Evolutionary conservation across 2,113 vertebrate species (phyloP).

Genomic region (Pleuronectes platessa): DNA sequence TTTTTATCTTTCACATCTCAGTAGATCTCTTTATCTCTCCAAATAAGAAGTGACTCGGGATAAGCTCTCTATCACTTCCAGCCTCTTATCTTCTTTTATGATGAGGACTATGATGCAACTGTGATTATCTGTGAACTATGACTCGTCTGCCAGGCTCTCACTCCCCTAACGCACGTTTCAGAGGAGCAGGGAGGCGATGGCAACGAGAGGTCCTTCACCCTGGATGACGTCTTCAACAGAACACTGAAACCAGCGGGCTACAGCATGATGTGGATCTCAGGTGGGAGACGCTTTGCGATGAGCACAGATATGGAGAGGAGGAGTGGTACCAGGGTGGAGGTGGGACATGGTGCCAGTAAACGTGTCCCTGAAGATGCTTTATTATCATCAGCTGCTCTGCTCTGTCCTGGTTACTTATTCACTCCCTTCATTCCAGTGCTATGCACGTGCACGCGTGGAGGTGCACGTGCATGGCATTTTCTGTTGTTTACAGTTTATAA

Average conservation of each 20-base stretch:
- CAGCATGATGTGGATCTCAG: conserved; percentile 93
- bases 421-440: not conserved
- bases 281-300: conserved; percentile 65
- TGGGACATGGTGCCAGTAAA: not conserved
- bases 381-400: not conserved
- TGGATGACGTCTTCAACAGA: conserved; percentile 90
- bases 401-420: conserved; percentile 31
- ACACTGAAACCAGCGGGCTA: conserved; percentile 87
- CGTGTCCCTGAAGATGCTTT: conserved; percentile 4
- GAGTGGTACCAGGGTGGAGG: not conserved
- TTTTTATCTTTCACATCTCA: too few species aligned
- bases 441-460: not conserved
- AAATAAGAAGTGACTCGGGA: too few species aligned
- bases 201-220: conserved; percentile 76
- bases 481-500: not conserved
- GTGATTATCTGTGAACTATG: conserved; percentile 1
- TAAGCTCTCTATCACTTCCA: not conserved
- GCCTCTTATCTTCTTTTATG: conserved; percentile 11
- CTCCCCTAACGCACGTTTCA: conserved; percentile 32
- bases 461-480: not conserved
- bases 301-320: not conserved
- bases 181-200: conserved; percentile 24
- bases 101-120: not conserved
- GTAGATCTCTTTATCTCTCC: not conserved
- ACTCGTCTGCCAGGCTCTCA: not conserved